These are phyloP conservation scores for rat (Rattus norvegicus) DNA, from an alignment of 2,113 vertebrate species.

Conservation along the genomic window GRCr8 NC_086020.1:29605501-29606000, in stretches of 20 bases:
- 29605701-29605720: constrained; percentile 50
- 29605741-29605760: neutral
- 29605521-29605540: neutral
- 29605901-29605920: neutral
- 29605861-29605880: neutral
- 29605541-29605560: constrained; percentile 51
- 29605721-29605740: constrained; percentile 39
- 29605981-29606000: neutral
- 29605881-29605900: neutral
- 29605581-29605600: constrained; percentile 52
- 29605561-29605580: constrained; percentile 45
- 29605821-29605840: constrained; percentile 14
- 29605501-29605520: neutral
- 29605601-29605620: constrained; percentile 58
- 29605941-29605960: constrained; percentile 20
- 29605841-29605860: neutral
- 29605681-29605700: neutral
- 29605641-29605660: constrained; percentile 46
- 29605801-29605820: neutral
- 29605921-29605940: neutral
- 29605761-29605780: neutral
- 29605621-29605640: constrained; percentile 35
- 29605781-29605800: neutral
- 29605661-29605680: constrained; percentile 20
- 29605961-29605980: constrained; percentile 3